Conservation (phyloP, 2,797 vertebrate genomes). For the Phoeniculus purpureus region DNA sequence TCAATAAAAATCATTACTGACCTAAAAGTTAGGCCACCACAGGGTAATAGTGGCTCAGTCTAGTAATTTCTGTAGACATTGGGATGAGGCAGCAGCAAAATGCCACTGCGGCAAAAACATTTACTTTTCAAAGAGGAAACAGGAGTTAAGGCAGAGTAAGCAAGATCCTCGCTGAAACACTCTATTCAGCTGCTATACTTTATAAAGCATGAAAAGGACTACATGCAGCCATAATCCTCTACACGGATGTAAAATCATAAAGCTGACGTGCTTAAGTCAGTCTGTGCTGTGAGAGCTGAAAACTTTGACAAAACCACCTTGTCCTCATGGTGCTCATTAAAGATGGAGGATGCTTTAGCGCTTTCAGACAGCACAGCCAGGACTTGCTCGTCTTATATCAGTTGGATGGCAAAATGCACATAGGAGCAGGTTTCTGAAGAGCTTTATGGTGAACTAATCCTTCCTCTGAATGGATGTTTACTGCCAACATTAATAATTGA, state of each 20-base stretch:
- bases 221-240: background rate
- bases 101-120: background rate
- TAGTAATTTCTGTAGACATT: background rate
- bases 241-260: background rate
- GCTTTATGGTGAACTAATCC: background rate
- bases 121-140: background rate
- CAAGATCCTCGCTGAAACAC: background rate
- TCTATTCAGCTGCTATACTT: background rate
- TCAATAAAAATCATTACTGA: background rate
- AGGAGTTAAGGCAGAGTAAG: background rate
- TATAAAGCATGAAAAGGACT: background rate
- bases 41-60: background rate
- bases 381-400: accelerated
- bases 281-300: background rate
- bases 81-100: background rate
- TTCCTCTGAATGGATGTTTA: background rate
- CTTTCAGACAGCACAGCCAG: background rate
- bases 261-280: background rate
- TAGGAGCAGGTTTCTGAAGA: background rate
- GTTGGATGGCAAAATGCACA: background rate
- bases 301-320: background rate
- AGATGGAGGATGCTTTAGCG: background rate
- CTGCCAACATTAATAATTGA: background rate
- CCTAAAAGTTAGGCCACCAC: background rate
- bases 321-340: background rate